phyloP scores from a whole-genome alignment of 2,888 invertebrate genomes.

The Calameuta pallipes region DNA sequence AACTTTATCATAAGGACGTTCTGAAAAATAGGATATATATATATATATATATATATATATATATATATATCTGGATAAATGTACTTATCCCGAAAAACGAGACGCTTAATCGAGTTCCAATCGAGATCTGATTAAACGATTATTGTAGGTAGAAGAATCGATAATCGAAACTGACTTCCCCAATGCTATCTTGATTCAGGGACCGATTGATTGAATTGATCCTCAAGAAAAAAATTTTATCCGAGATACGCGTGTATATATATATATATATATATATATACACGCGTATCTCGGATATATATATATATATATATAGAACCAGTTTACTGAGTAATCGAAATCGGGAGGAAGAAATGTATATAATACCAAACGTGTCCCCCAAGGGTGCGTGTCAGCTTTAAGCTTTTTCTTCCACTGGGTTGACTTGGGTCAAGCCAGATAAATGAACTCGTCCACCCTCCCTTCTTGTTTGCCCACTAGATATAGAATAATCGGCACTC shows the following conservation, averaged over 20 bases:
- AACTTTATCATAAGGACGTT: neutral
- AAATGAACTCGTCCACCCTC: slow-evolving; percentile 25
- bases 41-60: neutral
- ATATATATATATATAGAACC: neutral
- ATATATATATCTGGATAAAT: neutral
- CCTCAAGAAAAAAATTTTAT: neutral
- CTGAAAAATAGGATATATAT: neutral
- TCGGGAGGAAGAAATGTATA: neutral
- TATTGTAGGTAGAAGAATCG: no score
- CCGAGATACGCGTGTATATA: neutral
- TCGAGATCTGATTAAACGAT: no score
- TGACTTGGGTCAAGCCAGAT: slow-evolving; percentile 24
- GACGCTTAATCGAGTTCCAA: neutral
- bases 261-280: no score
- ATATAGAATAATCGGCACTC: slow-evolving; percentile 33
- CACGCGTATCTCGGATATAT: no score
- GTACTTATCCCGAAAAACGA: neutral
- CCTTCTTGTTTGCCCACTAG: slow-evolving; percentile 29
- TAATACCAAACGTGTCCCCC: slow-evolving; percentile 8
- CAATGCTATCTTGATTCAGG: no score
- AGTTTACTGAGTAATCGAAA: no score
- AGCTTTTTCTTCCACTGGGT: slow-evolving; percentile 11
- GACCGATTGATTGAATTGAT: neutral
- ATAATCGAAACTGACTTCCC: no score
- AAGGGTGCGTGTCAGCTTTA: slow-evolving; percentile 18